Base-by-base conservation (phyloP, 2,797 vertebrate genomes). In the Ptychadena robeensis region DNA sequence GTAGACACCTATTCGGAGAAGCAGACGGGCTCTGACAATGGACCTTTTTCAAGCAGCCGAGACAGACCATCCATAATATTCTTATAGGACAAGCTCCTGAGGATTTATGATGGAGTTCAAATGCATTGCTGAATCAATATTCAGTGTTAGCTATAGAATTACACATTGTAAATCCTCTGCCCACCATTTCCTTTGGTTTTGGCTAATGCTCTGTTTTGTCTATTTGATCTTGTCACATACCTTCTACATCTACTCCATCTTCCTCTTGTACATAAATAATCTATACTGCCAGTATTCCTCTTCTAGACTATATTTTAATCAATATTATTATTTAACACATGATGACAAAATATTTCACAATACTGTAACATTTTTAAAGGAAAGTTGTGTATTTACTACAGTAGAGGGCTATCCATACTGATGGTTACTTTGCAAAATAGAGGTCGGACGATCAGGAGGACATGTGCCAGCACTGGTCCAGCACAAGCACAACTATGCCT, bases 91-190 rank as follows among this genome's bases (percentile, higher is more conserved):
- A 40, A 69, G 38, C 66, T 31, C 18, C 34, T 67, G 64, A 37
- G 75, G 65, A 78, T 66, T 78, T 53, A 78, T 78, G 38, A 64
- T 63, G 32, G 31, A 32, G n/a, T 68, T 31, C 30, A 78, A 35
- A 79, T 57, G n/a, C 31, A 12, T 32, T 27, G 37, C 30, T 57
- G n/a, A 37, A 79, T 14, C 38, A 68, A 79, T 68, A 67, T 57
- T 44, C 31, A 34, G 61, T 28, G 63, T 59, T 75, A 38, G 59
- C 37, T 30, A 61, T 75, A 38, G 57, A 35, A 32, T 64, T 75
- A 75, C 32, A 38, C 38, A 35, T 38, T 25, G 48, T 9, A 64
- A 75, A 28, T 61, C 31, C 14, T 28, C 59, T 75, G 34, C 73
- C 73, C 73, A 37, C 34, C 9, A 64, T 32, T 64, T 75, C 59